Conservation (phyloP, 92 coral and sea anemone species). For the Nematostella vectensis region DNA sequence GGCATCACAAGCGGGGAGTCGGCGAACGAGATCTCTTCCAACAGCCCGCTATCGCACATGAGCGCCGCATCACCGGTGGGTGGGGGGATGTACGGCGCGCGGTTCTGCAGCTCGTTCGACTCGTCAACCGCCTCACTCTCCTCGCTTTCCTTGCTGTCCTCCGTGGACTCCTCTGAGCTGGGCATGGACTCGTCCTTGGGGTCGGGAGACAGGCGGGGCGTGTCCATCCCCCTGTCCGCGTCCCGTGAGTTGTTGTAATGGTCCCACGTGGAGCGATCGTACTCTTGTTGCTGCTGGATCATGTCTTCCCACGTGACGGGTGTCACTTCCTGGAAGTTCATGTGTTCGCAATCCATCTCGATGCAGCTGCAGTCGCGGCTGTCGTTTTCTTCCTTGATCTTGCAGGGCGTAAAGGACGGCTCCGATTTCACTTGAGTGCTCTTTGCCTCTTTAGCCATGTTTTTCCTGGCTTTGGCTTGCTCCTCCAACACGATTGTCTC, state of each 20-base stretch:
- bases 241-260: constrained; percentile 37
- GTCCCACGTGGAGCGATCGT: constrained; percentile 37
- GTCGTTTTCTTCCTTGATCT: constrained; percentile 17
- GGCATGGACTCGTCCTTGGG: constrained; percentile 27
- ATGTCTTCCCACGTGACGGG: constrained; percentile 79
- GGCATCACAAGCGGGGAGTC: constrained; percentile 57
- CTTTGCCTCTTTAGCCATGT: constrained; percentile 45
- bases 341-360: constrained; percentile 62
- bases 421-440: constrained; percentile 40
- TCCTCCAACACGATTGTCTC: constrained; percentile 63
- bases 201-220: constrained; percentile 26
- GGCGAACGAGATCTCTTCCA: constrained; percentile 60
- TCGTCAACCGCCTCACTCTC: constrained; percentile 30
- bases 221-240: constrained; percentile 22
- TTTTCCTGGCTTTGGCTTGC: constrained; percentile 64
- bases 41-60: constrained; percentile 52
- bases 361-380: constrained; percentile 51
- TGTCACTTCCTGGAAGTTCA: constrained; percentile 63
- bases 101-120: constrained; percentile 48
- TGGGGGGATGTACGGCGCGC: constrained; percentile 94
- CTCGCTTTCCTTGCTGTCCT: constrained; percentile 13
- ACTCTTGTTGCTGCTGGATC: constrained; percentile 52
- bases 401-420: constrained; percentile 13
- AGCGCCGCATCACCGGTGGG: constrained; percentile 63
- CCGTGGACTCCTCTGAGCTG: constrained; percentile 15